Percentiles rank a stretch among this genome's conserved stretches.
Evolutionary conservation across 2,113 vertebrate genomes (phyloP).

Genomic region (Isichthys henryi): DNA sequence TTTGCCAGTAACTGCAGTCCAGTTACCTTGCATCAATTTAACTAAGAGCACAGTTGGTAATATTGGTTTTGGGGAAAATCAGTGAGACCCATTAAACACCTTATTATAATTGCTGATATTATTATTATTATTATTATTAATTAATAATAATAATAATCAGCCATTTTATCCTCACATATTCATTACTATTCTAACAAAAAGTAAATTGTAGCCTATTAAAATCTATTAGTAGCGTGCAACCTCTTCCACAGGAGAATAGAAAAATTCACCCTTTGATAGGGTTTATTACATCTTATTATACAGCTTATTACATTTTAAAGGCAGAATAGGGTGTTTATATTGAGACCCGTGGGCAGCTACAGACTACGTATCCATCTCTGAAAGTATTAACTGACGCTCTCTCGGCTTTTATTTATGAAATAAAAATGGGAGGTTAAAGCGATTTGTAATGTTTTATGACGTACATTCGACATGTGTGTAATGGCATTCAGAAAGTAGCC

Average conservation of each 20-base stretch:
- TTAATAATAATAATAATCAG: not conserved
- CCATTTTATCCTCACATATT: not conserved
- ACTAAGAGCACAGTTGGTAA: not conserved
- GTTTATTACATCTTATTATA: not conserved
- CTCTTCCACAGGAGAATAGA: not conserved
- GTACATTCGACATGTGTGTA: not conserved
- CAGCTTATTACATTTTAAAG: not conserved
- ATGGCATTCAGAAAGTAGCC: conserved; percentile 1
- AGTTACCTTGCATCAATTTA: not conserved
- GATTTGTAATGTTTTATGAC: conserved; percentile 5
- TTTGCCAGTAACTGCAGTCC: not conserved
- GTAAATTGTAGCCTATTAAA: not conserved
- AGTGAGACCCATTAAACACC: not conserved
- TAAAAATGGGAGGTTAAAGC: not conserved
- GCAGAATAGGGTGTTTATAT: not conserved
- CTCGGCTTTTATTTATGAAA: not conserved
- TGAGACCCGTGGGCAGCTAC: not conserved
- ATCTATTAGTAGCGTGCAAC: not conserved
- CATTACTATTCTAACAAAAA: not conserved
- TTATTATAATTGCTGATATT: not conserved
- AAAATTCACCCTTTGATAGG: not conserved
- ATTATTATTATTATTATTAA: not conserved
- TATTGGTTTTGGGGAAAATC: not conserved
- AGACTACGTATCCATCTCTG: not conserved
- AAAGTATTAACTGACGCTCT: not conserved